phyloP scores from a whole-genome alignment of 2,113 vertebrate species.

The Drymodes brunneopygia region DNA sequence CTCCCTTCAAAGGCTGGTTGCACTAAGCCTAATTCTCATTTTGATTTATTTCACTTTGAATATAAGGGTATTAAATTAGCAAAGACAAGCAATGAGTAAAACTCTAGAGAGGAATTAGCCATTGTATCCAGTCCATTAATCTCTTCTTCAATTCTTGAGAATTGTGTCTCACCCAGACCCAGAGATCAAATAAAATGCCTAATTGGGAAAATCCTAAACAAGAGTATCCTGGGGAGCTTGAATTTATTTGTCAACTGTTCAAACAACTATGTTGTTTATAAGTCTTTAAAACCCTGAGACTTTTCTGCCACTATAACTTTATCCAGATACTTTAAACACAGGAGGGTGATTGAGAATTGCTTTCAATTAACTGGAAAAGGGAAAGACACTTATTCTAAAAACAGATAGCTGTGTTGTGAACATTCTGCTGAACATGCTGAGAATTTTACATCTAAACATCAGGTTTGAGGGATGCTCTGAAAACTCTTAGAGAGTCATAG shows the following conservation, averaged over 20 bases:
- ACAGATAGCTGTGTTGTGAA: conserved; percentile 67
- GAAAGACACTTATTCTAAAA: conserved; percentile 75
- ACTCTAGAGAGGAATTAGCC: conserved; percentile 79
- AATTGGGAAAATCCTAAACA: conserved; percentile 82
- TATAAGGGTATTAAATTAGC: conserved; percentile 76
- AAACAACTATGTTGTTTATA: conserved; percentile 83
- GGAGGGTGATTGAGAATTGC: conserved; percentile 77
- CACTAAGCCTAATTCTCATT: conserved; percentile 74
- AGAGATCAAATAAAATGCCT: conserved; percentile 84
- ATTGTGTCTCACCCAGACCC: conserved; percentile 76
- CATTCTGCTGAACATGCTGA: conserved; percentile 68
- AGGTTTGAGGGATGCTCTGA: conserved; percentile 51
- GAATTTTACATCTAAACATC: conserved; percentile 66
- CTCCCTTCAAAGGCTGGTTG: neutral
- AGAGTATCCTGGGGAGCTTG: conserved; percentile 76
- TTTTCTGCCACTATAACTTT: conserved; percentile 73
- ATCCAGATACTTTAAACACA: conserved; percentile 75
- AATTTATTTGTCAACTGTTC: conserved; percentile 81
- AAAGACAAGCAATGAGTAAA: conserved; percentile 77
- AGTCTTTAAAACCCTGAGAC: conserved; percentile 75
- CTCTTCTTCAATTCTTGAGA: conserved; percentile 78
- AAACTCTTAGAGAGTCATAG: conserved; percentile 10
- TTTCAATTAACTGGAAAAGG: conserved; percentile 80
- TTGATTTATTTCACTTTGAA: conserved; percentile 79
- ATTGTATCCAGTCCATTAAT: conserved; percentile 80